Evolutionary conservation across 2,888 invertebrate species (phyloP).

Genomic region (Drosophila emarginata): DNA sequence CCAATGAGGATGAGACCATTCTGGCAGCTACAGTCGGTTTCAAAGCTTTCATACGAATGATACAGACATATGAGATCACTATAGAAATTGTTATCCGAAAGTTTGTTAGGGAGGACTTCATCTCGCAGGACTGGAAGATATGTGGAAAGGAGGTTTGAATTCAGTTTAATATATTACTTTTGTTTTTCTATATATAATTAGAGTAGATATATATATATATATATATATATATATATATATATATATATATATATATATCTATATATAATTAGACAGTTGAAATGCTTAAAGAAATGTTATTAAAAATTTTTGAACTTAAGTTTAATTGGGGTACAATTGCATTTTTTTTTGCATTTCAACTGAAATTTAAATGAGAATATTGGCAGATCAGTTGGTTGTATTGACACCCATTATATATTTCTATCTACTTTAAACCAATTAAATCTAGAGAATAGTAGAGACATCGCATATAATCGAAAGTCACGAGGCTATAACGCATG

Average conservation of each 20-base stretch:
- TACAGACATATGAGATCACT: constrained; percentile 90
- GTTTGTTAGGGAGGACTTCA: constrained; percentile 92
- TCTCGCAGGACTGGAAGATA: constrained; percentile 90
- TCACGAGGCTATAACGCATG: constrained; percentile 81
- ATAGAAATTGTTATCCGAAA: constrained; percentile 93
- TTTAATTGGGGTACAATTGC: constrained; percentile 24
- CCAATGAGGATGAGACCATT: constrained; percentile 89
- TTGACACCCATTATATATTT: constrained; percentile 30
- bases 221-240: no score
- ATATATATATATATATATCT: no score
- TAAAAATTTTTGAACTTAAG: neutral
- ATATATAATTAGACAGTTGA: constrained; percentile 40
- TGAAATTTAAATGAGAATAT: constrained; percentile 9
- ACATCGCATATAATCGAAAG: constrained; percentile 81
- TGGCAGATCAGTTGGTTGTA: constrained; percentile 4
- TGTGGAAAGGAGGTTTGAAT: constrained; percentile 82
- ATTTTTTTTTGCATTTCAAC: constrained; percentile 51
- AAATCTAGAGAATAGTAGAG: constrained; percentile 81
- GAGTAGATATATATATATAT: neutral
- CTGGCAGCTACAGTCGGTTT: constrained; percentile 92
- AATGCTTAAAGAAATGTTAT: constrained; percentile 30
- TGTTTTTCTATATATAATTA: constrained; percentile 13
- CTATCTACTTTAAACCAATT: constrained; percentile 50
- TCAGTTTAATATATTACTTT: constrained; percentile 52
- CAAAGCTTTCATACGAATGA: constrained; percentile 93